These are phyloP conservation scores for Malachius bipustulatus DNA, from an alignment of 2,888 invertebrate species.

Conservation along the genomic window DNA sequence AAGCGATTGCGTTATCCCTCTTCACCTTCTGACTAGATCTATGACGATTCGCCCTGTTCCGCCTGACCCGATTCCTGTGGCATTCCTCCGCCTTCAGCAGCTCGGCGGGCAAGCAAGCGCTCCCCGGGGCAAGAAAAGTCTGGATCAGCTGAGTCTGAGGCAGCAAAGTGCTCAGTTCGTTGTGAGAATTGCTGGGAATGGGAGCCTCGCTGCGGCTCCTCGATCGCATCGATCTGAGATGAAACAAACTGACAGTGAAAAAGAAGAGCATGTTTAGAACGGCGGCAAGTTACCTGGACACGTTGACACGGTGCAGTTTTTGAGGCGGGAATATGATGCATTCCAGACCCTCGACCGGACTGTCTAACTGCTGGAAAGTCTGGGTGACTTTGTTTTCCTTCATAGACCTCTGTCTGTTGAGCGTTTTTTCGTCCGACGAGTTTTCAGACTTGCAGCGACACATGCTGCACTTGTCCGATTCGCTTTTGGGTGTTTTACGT, in stretches of 20 bases:
- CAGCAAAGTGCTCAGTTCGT: slow-evolving; percentile 52
- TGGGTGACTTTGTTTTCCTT: slow-evolving; percentile 31
- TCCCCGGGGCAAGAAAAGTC: slow-evolving; percentile 46
- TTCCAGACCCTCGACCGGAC: slow-evolving; percentile 29
- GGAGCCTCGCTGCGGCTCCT: slow-evolving; percentile 35
- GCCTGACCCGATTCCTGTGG: slow-evolving; percentile 20
- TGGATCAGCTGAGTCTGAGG: slow-evolving; percentile 43
- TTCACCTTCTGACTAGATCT: slow-evolving; percentile 19
- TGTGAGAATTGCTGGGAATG: slow-evolving; percentile 48
- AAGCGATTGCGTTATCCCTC: slow-evolving; percentile 34
- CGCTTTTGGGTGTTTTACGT: slow-evolving; percentile 29
- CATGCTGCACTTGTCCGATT: slow-evolving; percentile 31
- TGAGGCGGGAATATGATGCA: slow-evolving; percentile 38
- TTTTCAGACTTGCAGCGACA: slow-evolving; percentile 22
- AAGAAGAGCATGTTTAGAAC: too few species aligned
- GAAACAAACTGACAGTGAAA: slow-evolving; percentile 6
- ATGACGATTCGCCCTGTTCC: slow-evolving; percentile 18
- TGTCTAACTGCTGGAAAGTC: slow-evolving; percentile 16
- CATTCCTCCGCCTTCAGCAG: slow-evolving; percentile 19
- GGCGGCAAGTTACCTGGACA: too few species aligned
- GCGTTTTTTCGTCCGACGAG: slow-evolving; percentile 18
- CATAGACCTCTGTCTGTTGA: slow-evolving; percentile 22
- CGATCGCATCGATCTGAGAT: slow-evolving; percentile 18
- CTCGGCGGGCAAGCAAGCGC: slow-evolving; percentile 36
- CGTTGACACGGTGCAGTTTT: slow-evolving; percentile 17